Evolutionary conservation across 2,113 vertebrate genomes (phyloP), one percentile per base, ranked within the genome.

Genomic region (Rhynchopsitta pachyrhyncha): DNA sequence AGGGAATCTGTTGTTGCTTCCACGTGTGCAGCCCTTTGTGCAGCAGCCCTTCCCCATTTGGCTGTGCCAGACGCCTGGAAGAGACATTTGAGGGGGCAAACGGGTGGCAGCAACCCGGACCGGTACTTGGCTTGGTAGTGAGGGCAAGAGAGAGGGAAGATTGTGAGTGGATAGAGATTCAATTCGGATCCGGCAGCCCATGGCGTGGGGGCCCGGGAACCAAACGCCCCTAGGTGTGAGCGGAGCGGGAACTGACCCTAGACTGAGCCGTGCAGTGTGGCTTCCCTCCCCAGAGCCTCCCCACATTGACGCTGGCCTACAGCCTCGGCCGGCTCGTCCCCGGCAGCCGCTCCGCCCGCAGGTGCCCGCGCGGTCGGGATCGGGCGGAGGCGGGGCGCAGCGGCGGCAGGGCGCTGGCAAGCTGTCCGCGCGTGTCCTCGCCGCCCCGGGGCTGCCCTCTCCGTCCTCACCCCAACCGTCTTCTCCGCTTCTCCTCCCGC

Each of bases 221-320:
- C 27, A 31, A 60, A 57, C 16, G 50, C 27, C 85, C 70, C n/a
- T 17, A 10, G 37, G 1, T 19, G 85, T 50, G 3, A 25, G 49
- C 1, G 41, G 60, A 44, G 41, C 0, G 49, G 69, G 31, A 57
- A 9, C 31, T 0, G 46, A 16, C 25, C 49, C 27, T 20, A 2
- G 63, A 6, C 59, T 28, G 28, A 11, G 57, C 39, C 23, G 14
- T 18, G 47, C 35, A 2, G 22, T 4, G 31, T 2, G 35, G 25
- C 10, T 6, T 44, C 18, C 16, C 10, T 28, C 33, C 31, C 20
- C 3, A 4, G 11, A 68, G 52, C 33, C 17, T 2, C 33, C 35
- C 31, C 5, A 16, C n/a, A 4, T 1, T 6, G 74, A 9, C 20
- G 13, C 60, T 2, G 50, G 39, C 44, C 75, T 55, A 29, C 31